phyloP scores from a whole-genome alignment of 2,888 invertebrate species.

The Metallyticus violacea region DNA sequence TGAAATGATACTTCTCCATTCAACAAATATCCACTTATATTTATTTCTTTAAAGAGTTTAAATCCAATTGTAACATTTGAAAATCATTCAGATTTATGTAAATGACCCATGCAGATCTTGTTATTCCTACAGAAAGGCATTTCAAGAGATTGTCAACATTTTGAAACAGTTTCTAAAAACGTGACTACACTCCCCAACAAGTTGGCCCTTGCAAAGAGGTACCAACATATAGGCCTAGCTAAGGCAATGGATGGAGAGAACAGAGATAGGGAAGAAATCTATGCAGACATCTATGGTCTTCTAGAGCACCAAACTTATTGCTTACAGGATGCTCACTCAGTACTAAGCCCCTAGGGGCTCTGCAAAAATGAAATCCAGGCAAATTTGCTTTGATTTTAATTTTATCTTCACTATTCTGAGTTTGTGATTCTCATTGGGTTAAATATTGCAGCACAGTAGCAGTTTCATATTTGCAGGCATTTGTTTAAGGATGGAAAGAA shows the following conservation, averaged over 20 bases:
- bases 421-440: neutral
- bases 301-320: neutral
- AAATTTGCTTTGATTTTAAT: neutral
- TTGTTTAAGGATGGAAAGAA: neutral
- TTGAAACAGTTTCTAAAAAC: constrained; percentile 13
- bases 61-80: no score
- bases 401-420: neutral
- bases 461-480: neutral
- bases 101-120: constrained; percentile 1
- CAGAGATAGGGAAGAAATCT: neutral
- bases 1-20: no score
- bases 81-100: neutral
- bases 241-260: neutral
- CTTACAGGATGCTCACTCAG: neutral
- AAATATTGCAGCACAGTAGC: neutral
- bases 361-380: neutral
- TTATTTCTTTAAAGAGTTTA: neutral
- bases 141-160: constrained; percentile 25
- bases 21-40: neutral
- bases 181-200: neutral
- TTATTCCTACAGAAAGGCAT: constrained; percentile 17
- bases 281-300: neutral
- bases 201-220: neutral
- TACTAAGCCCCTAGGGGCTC: neutral
- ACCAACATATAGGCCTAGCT: neutral